A percentile compares a stretch with the other conserved stretches of the same genome.
Evolutionary conservation across 2,888 invertebrate genomes (phyloP).

Genomic region (Xestobium rufovillosum): DNA sequence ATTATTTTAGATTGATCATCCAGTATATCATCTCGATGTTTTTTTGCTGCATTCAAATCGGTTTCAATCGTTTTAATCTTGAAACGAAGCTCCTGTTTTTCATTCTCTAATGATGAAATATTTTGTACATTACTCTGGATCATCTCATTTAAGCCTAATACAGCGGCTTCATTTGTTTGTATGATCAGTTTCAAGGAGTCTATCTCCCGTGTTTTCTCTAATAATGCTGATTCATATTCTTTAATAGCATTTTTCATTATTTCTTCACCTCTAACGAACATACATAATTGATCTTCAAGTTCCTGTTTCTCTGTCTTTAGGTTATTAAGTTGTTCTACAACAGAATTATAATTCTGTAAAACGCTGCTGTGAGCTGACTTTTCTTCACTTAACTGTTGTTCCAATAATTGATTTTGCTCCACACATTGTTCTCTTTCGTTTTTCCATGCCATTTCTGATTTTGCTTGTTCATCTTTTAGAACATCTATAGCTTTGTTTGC

Average conservation of each 20-base stretch:
- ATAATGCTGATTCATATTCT: not conserved
- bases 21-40: constrained; percentile 28
- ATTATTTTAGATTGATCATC: constrained; percentile 29
- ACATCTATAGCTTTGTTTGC: constrained; percentile 3
- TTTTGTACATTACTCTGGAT: constrained; percentile 15
- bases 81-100: constrained; percentile 17
- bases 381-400: not conserved
- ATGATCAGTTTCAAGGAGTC: constrained; percentile 5
- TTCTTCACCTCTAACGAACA: not conserved
- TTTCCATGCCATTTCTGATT: not conserved
- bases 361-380: not conserved
- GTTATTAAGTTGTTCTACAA: not conserved
- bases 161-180: constrained; percentile 9
- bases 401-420: not conserved
- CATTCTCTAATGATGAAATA: constrained; percentile 15
- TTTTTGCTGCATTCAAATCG: constrained; percentile 30
- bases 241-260: not conserved
- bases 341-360: not conserved
- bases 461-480: not conserved
- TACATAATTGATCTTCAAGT: not conserved
- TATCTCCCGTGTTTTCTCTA: not conserved
- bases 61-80: constrained; percentile 11
- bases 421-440: not conserved
- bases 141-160: constrained; percentile 14
- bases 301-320: not conserved